Evolutionary conservation across 2,888 invertebrate species (phyloP).

Genomic region (Lithosia quadra): DNA sequence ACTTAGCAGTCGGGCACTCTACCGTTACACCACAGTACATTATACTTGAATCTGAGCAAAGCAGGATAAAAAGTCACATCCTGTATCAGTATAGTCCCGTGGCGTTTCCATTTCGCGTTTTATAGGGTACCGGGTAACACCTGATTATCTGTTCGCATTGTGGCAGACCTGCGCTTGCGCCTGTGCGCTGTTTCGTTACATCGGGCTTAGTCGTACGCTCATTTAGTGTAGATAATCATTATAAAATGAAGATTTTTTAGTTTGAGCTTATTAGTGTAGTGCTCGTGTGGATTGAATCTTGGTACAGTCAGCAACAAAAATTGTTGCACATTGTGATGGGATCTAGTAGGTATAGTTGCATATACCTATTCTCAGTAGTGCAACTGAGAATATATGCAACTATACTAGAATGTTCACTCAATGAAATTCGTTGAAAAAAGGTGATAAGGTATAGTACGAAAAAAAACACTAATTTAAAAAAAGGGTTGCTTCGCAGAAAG

Average conservation of each 20-base stretch:
- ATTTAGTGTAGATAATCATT: background rate
- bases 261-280: background rate
- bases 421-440: no score
- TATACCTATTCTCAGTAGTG: no score
- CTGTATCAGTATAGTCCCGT: slow-evolving; percentile 60
- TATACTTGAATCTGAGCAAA: background rate
- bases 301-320: background rate
- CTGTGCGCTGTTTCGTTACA: slow-evolving; percentile 22
- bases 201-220: background rate
- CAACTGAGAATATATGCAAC: no score
- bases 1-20: background rate
- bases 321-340: background rate
- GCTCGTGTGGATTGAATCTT: background rate
- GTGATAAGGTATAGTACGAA: no score
- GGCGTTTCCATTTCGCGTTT: slow-evolving; percentile 73
- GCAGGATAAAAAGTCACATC: slow-evolving; percentile 22
- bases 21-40: background rate
- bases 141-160: slow-evolving; percentile 77
- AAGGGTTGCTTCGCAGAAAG: no score
- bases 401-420: no score
- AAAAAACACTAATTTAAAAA: no score
- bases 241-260: background rate
- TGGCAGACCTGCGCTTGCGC: slow-evolving; percentile 35
- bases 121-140: slow-evolving; percentile 84
- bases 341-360: no score